Evolutionary conservation across 2,797 vertebrate species (phyloP).

Genomic region (Kryptopterus vitreolus): DNA sequence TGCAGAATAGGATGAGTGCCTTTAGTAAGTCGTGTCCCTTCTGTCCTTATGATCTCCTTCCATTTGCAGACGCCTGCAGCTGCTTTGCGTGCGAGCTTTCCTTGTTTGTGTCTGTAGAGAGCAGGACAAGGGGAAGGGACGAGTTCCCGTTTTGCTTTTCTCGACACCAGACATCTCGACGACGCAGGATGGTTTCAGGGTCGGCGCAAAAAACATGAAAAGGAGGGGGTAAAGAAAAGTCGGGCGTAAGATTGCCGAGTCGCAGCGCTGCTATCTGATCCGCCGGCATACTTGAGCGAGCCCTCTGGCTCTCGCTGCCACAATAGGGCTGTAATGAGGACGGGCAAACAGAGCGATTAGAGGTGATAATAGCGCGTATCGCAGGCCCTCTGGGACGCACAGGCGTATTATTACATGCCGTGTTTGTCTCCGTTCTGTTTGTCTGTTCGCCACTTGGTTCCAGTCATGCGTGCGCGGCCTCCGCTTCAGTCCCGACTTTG

Average conservation of each 20-base stretch:
- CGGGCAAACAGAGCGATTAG: slow-evolving; percentile 32
- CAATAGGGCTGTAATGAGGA: slow-evolving; percentile 24
- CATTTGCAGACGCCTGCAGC: slow-evolving; percentile 14
- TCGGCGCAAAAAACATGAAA: slow-evolving; percentile 21
- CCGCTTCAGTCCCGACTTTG: not conserved
- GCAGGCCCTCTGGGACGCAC: slow-evolving; percentile 1
- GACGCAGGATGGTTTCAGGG: slow-evolving; percentile 33
- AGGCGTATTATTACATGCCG: not conserved
- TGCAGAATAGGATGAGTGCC: not conserved
- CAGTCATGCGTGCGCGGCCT: not conserved
- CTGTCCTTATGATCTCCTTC: not conserved
- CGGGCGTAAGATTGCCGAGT: slow-evolving; percentile 28
- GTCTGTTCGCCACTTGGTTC: not conserved
- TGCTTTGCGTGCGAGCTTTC: slow-evolving; percentile 13
- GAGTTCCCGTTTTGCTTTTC: not conserved
- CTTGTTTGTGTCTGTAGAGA: not conserved
- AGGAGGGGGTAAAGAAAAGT: slow-evolving; percentile 6
- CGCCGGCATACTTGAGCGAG: slow-evolving; percentile 24
- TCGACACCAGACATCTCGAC: slow-evolving; percentile 40
- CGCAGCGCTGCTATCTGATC: slow-evolving; percentile 44
- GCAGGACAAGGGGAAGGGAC: no score
- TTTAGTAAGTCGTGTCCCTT: not conserved
- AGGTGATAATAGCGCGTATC: slow-evolving; percentile 13
- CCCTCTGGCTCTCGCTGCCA: not conserved
- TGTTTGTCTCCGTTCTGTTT: not conserved